Evolutionary conservation across 2,888 invertebrate genomes (phyloP).

Genomic region (Trichogramma dendrolimi): DNA sequence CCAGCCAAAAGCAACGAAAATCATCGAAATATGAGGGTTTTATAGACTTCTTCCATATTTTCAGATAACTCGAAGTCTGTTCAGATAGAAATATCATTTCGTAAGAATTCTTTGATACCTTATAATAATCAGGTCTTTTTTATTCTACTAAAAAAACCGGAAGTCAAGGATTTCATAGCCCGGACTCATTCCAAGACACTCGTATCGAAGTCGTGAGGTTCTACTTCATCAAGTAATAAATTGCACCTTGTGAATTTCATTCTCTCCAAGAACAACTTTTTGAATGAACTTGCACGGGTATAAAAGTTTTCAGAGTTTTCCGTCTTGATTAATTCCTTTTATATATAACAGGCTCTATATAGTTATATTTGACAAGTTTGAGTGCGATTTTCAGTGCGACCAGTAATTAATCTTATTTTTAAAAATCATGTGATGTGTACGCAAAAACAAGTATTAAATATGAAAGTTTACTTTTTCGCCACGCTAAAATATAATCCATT

Average conservation of each 20-base stretch:
- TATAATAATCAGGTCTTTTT: too few relatives aligned
- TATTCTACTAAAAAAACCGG: background rate
- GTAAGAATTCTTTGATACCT: too few relatives aligned
- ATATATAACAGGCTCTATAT: background rate
- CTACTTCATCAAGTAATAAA: constrained; percentile 25
- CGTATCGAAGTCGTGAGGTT: constrained; percentile 19
- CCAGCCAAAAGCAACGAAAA: too few relatives aligned
- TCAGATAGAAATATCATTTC: too few relatives aligned
- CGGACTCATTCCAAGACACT: constrained; percentile 22
- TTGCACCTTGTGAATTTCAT: constrained; percentile 26
- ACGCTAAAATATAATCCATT: background rate
- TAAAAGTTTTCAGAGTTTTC: too few relatives aligned
- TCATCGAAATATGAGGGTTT: too few relatives aligned
- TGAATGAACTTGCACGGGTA: background rate
- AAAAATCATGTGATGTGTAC: constrained; percentile 1
- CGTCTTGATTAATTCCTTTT: background rate
- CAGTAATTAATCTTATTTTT: background rate
- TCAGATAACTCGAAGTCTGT: too few relatives aligned
- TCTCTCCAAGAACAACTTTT: constrained; percentile 26
- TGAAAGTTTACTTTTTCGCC: constrained; percentile 5
- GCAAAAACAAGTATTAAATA: constrained; percentile 5
- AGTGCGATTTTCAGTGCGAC: background rate
- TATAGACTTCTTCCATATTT: too few relatives aligned
- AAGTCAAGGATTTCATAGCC: constrained; percentile 19
- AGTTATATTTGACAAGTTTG: background rate